phyloP scores from a whole-genome alignment of 2,797 vertebrate genomes.

The Sebastes hubbsi region DNA sequence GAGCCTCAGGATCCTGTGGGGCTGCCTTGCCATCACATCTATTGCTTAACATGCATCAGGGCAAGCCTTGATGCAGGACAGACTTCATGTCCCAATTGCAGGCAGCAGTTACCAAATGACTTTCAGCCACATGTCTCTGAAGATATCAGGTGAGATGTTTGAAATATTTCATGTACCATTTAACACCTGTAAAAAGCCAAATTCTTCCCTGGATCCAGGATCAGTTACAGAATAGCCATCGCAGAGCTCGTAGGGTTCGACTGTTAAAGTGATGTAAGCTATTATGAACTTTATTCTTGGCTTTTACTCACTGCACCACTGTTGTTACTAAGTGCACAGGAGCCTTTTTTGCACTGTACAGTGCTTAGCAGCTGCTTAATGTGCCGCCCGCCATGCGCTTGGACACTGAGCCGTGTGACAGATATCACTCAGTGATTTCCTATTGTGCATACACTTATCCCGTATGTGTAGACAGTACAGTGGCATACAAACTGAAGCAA shows the following conservation, averaged over 20 bases:
- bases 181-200: background rate
- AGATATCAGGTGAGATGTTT: constrained; percentile 15
- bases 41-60: constrained; percentile 32
- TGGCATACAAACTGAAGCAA: background rate
- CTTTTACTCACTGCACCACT: background rate
- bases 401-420: background rate
- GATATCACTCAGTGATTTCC: background rate
- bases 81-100: constrained; percentile 24
- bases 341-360: background rate
- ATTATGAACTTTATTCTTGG: background rate
- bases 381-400: background rate
- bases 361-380: background rate
- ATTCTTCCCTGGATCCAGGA: background rate
- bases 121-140: constrained; percentile 42
- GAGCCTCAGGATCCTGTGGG: constrained; percentile 38
- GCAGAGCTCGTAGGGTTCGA: background rate
- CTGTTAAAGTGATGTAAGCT: background rate
- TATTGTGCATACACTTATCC: background rate
- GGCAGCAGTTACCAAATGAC: constrained; percentile 15
- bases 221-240: background rate
- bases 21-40: constrained; percentile 46
- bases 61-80: background rate
- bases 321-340: background rate
- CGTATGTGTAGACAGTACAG: background rate
- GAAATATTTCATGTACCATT: background rate